phyloP scores from a whole-genome alignment of 2,113 vertebrate species.

The Prunella fulvescens region DNA sequence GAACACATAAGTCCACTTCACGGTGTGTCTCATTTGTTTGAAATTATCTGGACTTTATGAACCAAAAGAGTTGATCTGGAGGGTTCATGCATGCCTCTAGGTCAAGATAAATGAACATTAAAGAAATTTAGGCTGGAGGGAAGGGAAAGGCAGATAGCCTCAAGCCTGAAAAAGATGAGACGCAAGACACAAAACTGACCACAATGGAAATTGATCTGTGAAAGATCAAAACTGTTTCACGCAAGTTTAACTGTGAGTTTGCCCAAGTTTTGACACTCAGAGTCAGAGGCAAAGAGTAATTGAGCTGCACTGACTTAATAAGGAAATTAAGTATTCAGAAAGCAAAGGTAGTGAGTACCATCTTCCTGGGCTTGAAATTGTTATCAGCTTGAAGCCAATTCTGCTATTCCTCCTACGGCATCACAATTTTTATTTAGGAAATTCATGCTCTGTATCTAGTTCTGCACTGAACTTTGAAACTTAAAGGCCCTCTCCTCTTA shows the following conservation, averaged over 20 bases:
- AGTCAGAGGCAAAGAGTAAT: neutral
- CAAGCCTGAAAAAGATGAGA: neutral
- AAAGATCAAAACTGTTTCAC: neutral
- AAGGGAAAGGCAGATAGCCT: neutral
- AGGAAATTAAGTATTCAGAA: conserved; percentile 12
- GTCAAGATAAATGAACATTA: neutral
- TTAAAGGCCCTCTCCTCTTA: neutral
- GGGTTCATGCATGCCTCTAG: neutral
- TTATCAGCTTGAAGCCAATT: conserved; percentile 7
- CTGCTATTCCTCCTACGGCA: neutral
- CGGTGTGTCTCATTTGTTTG: neutral
- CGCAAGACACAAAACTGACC: neutral
- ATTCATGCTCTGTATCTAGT: neutral
- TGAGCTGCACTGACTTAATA: neutral
- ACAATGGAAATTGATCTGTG: neutral
- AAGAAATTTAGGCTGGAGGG: neutral
- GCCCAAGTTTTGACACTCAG: neutral
- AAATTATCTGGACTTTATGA: neutral
- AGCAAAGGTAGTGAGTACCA: neutral
- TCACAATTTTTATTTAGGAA: neutral
- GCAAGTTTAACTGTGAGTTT: neutral
- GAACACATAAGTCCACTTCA: neutral
- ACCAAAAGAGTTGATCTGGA: neutral
- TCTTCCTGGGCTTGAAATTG: neutral
- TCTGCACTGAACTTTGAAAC: neutral